phyloP scores from a whole-genome alignment of 2,888 invertebrate species.

The Charanyca ferruginea region DNA sequence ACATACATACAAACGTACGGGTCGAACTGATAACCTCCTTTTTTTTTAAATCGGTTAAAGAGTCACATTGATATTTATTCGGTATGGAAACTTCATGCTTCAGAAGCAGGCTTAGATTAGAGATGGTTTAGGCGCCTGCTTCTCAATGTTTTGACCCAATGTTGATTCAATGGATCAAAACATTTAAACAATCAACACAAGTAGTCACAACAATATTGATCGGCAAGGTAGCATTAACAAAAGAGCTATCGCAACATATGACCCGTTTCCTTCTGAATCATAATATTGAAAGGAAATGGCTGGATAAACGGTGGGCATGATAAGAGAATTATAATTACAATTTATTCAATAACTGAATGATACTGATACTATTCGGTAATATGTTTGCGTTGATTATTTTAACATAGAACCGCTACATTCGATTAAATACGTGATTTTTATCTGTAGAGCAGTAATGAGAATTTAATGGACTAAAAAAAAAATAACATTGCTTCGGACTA shows the following conservation, averaged over 20 bases:
- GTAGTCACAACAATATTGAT: slow-evolving; percentile 4
- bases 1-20: no score
- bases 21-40: no score
- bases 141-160: no score
- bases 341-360: slow-evolving; percentile 1
- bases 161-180: background rate
- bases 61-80: no score
- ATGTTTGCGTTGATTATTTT: slow-evolving; percentile 1
- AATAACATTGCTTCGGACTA: background rate
- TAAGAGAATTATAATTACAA: slow-evolving; percentile 24
- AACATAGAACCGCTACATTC: background rate
- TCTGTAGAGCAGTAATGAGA: background rate
- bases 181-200: background rate
- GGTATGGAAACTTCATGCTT: no score
- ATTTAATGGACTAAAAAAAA: background rate
- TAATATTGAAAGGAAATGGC: slow-evolving; percentile 22
- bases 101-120: no score
- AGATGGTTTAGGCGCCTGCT: no score
- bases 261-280: slow-evolving; percentile 38
- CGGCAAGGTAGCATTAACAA: background rate
- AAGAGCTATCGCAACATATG: slow-evolving; percentile 10
- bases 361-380: background rate
- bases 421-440: background rate
- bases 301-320: slow-evolving; percentile 29
- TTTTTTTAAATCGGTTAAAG: no score